These are phyloP conservation scores for Drosophila macrospina DNA, from an alignment of 2,888 invertebrate species.

Conservation along the genomic window DNA sequence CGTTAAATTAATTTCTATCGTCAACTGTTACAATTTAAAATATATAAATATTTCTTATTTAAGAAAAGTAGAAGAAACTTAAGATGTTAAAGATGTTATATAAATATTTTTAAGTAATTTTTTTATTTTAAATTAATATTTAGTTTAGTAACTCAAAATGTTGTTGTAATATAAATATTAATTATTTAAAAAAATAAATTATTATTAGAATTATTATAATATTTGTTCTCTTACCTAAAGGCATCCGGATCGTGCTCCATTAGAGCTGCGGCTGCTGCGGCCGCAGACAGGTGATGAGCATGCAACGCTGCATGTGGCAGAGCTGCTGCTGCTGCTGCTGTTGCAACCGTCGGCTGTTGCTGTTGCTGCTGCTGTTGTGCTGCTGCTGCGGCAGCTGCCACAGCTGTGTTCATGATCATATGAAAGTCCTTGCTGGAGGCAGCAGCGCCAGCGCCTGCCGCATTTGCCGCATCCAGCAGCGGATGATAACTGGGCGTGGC, in stretches of 20 bases:
- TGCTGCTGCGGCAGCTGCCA: conserved; percentile 83
- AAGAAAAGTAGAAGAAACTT: too few relatives aligned
- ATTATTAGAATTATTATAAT: too few relatives aligned
- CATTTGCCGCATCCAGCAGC: conserved; percentile 78
- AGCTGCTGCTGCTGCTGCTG: conserved; percentile 71
- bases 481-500: conserved; percentile 81
- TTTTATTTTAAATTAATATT: neutral
- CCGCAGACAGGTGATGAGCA: conserved; percentile 67
- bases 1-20: too few relatives aligned
- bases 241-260: conserved; percentile 85
- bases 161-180: too few relatives aligned
- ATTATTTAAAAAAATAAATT: too few relatives aligned
- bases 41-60: too few relatives aligned
- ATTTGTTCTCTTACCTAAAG: conserved; percentile 80
- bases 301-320: conserved; percentile 52
- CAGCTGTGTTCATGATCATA: conserved; percentile 83
- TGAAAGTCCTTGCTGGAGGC: conserved; percentile 83
- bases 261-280: conserved; percentile 58
- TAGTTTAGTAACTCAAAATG: too few relatives aligned
- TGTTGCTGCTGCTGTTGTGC: conserved; percentile 63
- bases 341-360: conserved; percentile 45
- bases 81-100: too few relatives aligned
- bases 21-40: too few relatives aligned
- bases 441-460: conserved; percentile 81
- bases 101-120: too few relatives aligned